Base-by-base conservation (phyloP, 2,888 invertebrate genomes). In the Lasioglossum lativentre region DNA sequence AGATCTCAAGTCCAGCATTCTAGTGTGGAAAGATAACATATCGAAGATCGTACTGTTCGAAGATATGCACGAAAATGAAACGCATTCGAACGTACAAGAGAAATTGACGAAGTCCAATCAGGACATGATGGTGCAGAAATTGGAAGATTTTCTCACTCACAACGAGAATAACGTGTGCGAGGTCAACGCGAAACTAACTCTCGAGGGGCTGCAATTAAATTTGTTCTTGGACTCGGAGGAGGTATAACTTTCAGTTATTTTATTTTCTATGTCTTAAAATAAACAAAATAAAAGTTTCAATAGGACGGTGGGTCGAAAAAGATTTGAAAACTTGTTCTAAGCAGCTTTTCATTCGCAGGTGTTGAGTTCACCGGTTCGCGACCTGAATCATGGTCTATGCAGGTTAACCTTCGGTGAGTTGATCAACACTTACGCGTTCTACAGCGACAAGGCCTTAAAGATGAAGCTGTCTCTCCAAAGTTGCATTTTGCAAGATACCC, bases 191-290 rank as follows among this genome's bases (percentile, higher is more conserved):
- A 96, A 97, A 89, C 96, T 97, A 81, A 96, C 96, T 0, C 94
- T 98, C 42, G 98, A 98, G 87, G 97, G 97, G 47, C 90, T 97
- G n/a, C 96, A 97, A 89, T 90, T 98, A 2, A 96, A 96, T 89
- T 95, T 98, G 1, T 97, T 97, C 94, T 96, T 97, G 34, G 97
- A 97, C 92, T 96, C 97, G 89, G 97, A 97, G 80, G 97, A 97
- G 94, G 96, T 97, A 92, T 16, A 16, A 52, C 12, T 73, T 34
- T 75, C 0, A 34, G 6, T 73, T 1, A 56, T 4, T 16, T 59
- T 16, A 45, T 45, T 42, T 19, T 71, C 27, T 23, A 14, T 42
- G 34, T 34, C 63, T 12, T 52, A 19, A 16, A 42, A 40, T 19
- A 23, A 30, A 5, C 52, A 23, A 52, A n/a, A 56, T n/a, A 0